Conservation (phyloP, 2,797 vertebrate genomes). For the Halcyon chelicuti region DNA sequence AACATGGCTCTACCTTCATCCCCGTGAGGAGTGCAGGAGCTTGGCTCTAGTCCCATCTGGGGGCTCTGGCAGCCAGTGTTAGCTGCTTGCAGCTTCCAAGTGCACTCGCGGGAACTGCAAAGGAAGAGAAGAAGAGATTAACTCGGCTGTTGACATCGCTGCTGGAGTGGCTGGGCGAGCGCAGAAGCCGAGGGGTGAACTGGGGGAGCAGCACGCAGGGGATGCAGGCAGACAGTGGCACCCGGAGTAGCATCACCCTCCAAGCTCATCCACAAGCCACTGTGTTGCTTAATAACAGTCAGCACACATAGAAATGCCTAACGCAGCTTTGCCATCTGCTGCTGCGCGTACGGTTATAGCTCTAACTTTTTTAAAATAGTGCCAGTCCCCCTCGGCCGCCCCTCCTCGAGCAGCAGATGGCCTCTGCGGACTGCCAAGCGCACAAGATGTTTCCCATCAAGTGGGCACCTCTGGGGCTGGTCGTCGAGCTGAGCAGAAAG, state of each 20-base stretch:
- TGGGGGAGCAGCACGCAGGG: background rate
- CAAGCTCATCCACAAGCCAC: background rate
- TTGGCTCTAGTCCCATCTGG: slow-evolving; percentile 61
- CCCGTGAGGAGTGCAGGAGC: slow-evolving; percentile 76
- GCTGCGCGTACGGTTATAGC: background rate
- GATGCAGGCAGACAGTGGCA: background rate
- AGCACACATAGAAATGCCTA: rapidly evolving
- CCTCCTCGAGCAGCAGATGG: background rate
- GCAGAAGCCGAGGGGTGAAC: rapidly evolving
- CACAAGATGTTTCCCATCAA: slow-evolving; percentile 50
- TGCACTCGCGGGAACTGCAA: slow-evolving; percentile 42
- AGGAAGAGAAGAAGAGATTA: slow-evolving; percentile 48
- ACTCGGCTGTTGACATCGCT: rapidly evolving
- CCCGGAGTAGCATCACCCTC: rapidly evolving
- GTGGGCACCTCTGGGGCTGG: slow-evolving; percentile 44
- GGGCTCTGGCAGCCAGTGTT: background rate
- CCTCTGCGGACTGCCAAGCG: background rate
- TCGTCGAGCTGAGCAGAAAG: background rate
- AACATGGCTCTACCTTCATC: slow-evolving; percentile 82
- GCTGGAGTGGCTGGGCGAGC: rapidly evolving
- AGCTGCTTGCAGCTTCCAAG: background rate
- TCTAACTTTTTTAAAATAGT: background rate
- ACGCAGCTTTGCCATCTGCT: background rate
- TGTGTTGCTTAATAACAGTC: background rate
- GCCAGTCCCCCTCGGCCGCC: background rate